phyloP scores from a whole-genome alignment of 2,888 invertebrate genomes.

The Archaeoteleia sp. region DNA sequence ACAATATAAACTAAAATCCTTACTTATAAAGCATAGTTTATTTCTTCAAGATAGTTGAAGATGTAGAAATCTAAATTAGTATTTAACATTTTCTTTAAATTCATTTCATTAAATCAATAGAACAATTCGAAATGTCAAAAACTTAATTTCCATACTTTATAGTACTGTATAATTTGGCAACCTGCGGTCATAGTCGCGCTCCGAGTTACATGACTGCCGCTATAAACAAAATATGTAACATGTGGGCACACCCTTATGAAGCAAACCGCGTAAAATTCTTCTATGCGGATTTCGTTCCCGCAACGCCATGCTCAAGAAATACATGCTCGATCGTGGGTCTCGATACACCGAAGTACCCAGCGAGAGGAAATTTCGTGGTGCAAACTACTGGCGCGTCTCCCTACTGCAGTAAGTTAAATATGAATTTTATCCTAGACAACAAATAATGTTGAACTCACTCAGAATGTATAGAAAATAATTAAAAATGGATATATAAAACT shows the following conservation, averaged over 20 bases:
- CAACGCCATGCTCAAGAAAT: constrained; percentile 56
- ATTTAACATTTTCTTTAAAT: too few relatives aligned
- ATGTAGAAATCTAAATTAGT: too few relatives aligned
- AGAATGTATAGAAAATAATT: too few relatives aligned
- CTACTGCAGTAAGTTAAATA: constrained; percentile 62
- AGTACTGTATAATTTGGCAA: constrained; percentile 59
- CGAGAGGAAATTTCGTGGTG: constrained; percentile 64
- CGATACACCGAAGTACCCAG: constrained; percentile 60
- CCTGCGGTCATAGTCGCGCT: constrained; percentile 59
- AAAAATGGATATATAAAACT: background rate
- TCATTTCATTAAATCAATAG: constrained; percentile 4
- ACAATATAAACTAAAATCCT: too few relatives aligned
- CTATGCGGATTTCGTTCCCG: constrained; percentile 38
- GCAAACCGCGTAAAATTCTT: constrained; percentile 27
- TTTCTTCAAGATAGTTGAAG: too few relatives aligned
- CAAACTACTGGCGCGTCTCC: constrained; percentile 62
- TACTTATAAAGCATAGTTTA: too few relatives aligned
- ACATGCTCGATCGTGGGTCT: constrained; percentile 65
- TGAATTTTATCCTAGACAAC: background rate
- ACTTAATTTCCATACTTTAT: constrained; percentile 13
- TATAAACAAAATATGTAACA: constrained; percentile 50
- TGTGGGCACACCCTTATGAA: constrained; percentile 56
- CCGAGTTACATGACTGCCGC: constrained; percentile 58
- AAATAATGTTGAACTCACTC: too few relatives aligned
- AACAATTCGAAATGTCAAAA: too few relatives aligned